Evolutionary conservation across 2,797 vertebrate genomes (phyloP).

Genomic region (Poeciliopsis infans): DNA sequence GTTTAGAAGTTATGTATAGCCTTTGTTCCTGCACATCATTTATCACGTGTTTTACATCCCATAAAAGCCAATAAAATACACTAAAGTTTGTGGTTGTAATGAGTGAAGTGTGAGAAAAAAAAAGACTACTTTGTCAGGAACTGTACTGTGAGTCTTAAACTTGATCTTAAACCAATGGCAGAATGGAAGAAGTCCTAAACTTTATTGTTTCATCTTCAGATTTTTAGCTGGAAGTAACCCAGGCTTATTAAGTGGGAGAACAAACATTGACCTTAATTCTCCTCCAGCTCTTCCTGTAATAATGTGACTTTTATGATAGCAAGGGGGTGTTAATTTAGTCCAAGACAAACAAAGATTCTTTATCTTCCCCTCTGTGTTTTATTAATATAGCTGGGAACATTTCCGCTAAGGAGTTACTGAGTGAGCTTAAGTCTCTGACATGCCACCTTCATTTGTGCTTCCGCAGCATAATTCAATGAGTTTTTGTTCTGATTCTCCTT

Average conservation of each 20-base stretch:
- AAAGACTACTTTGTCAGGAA: background rate
- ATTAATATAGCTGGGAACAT: constrained; percentile 69
- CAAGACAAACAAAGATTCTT: constrained; percentile 72
- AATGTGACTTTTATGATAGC: constrained; percentile 59
- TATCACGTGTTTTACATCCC: background rate
- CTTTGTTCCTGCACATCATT: background rate
- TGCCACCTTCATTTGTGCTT: constrained; percentile 44
- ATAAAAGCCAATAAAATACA: background rate
- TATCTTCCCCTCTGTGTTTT: constrained; percentile 67
- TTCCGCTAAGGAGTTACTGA: constrained; percentile 61
- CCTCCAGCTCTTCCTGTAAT: constrained; percentile 57
- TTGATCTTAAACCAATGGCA: constrained; percentile 25
- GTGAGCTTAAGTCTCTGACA: constrained; percentile 61
- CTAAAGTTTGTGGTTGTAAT: background rate
- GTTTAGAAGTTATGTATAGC: background rate
- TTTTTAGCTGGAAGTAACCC: constrained; percentile 42
- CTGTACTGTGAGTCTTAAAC: constrained; percentile 10
- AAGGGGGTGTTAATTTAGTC: constrained; percentile 67
- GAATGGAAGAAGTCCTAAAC: constrained; percentile 16
- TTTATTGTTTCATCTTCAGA: constrained; percentile 26
- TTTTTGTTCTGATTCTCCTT: constrained; percentile 16
- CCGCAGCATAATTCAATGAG: constrained; percentile 29
- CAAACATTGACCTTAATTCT: constrained; percentile 62
- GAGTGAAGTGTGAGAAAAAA: background rate
- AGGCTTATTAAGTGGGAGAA: constrained; percentile 56